Evolutionary conservation across 2,888 invertebrate genomes (phyloP), one percentile per base, ranked within the genome.

Genomic region (Campaea margaritaria): DNA sequence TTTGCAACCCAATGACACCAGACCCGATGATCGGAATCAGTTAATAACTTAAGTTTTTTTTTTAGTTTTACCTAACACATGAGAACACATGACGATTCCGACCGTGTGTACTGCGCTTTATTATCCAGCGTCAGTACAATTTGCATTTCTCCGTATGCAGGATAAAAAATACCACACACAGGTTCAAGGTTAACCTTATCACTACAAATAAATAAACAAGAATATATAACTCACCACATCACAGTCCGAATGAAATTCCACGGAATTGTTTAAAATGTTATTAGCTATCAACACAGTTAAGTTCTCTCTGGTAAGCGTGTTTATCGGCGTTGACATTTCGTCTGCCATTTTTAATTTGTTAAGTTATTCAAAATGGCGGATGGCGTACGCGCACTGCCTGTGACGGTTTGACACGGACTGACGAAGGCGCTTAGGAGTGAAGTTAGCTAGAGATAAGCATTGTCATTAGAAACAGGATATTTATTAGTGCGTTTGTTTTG

Each of bases 231-330:
- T 56, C 53, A 70, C 69, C 82, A 73, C 69, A 65, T 87, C 86
- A 59, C 70, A 68, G 52, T 87, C 86, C 0, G 86, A 75, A 1
- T 63, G 51, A 21, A 85, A 84, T 42, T 89, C 88, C 48, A 83
- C 53, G 0, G 89, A 86, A 31, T 75, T 77, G 67, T 87, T 84
- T 16, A 89, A 54, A 27, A 83, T 74, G 58, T 89, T 89, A 66
- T 89, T 89, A 12, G 80, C 76, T 44, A 89, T 82, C 7, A 88
- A 67, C 63, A 86, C 82, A 2, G 73, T 72, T 52, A 89, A 50
- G 34, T 85, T 80, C 0, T 88, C 86, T 47, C 88, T 76, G 0
- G 76, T 75, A 4, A 89, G 58, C 0, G 75, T 85, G 58, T 89
- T 89, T 4, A 85, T 67, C 3, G 89, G 89, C 2, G 89, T 89